phyloP scores from a whole-genome alignment of 2,888 invertebrate species.

The Athrips mouffetella region DNA sequence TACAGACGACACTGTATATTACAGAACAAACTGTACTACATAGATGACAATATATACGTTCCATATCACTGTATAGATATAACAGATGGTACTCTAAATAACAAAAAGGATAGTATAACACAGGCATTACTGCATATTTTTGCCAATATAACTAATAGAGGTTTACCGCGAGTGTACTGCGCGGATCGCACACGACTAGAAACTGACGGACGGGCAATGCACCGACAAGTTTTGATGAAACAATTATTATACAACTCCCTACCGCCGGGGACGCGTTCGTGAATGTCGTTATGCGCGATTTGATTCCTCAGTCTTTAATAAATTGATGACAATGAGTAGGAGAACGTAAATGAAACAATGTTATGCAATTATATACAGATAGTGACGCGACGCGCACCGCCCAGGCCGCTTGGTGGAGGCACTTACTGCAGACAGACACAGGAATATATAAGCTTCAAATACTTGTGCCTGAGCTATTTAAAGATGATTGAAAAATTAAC shows the following conservation, averaged over 20 bases:
- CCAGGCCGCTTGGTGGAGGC: not conserved
- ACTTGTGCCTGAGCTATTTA: no score
- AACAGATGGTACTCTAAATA: no score
- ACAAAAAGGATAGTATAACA: no score
- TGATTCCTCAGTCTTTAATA: slow-evolving; percentile 78
- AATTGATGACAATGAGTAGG: slow-evolving; percentile 78
- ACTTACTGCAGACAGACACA: not conserved
- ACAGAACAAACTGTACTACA: no score
- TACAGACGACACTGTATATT: no score
- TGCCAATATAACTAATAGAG: slow-evolving; percentile 3
- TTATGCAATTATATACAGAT: slow-evolving; percentile 74
- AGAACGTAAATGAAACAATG: slow-evolving; percentile 74
- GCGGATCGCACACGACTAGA: slow-evolving; percentile 40
- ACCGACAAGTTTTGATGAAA: slow-evolving; percentile 57
- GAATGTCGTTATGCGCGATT: slow-evolving; percentile 75
- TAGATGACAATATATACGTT: no score
- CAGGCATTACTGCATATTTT: no score
- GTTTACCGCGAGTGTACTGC: slow-evolving; percentile 36
- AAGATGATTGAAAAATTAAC: no score
- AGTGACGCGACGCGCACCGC: slow-evolving; percentile 35
- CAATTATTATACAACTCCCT: slow-evolving; percentile 63
- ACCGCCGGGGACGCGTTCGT: slow-evolving; percentile 66
- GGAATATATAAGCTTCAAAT: not conserved
- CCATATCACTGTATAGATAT: no score
- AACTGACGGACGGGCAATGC: slow-evolving; percentile 43